Evolutionary conservation across 2,113 vertebrate genomes (phyloP).

Genomic region (Leucopsar rothschildi): DNA sequence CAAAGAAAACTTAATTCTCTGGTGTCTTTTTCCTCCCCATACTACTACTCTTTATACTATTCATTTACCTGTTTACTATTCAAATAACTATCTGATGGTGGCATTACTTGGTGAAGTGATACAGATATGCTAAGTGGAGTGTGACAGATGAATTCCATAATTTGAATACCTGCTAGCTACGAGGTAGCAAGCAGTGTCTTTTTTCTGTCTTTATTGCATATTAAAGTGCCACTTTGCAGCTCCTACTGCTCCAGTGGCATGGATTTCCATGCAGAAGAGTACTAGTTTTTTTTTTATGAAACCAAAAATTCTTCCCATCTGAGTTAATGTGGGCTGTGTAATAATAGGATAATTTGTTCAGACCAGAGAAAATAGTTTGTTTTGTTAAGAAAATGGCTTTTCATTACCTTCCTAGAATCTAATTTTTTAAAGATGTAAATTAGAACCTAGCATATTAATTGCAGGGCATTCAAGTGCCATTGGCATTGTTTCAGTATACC

Average conservation of each 20-base stretch:
- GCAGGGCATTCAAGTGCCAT: background rate
- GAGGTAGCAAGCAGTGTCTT: slow-evolving; percentile 29
- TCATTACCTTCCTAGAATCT: background rate
- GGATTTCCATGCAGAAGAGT: background rate
- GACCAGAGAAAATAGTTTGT: background rate
- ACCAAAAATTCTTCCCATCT: background rate
- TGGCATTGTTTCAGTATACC: background rate
- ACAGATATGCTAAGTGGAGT: slow-evolving; percentile 54
- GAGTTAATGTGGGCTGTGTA: background rate
- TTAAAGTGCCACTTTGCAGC: slow-evolving; percentile 45
- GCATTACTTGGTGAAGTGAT: slow-evolving; percentile 39
- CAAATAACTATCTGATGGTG: slow-evolving; percentile 50
- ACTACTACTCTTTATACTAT: slow-evolving; percentile 33
- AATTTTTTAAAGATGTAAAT: background rate
- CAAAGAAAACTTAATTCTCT: slow-evolving; percentile 1
- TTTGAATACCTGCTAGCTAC: slow-evolving; percentile 55
- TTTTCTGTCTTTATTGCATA: slow-evolving; percentile 56
- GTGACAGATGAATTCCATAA: slow-evolving; percentile 68
- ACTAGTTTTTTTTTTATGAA: background rate
- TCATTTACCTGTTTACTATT: slow-evolving; percentile 59
- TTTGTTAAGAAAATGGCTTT: slow-evolving; percentile 13
- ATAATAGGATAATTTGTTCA: background rate
- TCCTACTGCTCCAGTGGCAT: background rate
- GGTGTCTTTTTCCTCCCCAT: background rate
- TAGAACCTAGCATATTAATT: slow-evolving; percentile 3